Base-by-base conservation (phyloP, 1,140 invertebrate species). In the Stegodyphus dumicola region DNA sequence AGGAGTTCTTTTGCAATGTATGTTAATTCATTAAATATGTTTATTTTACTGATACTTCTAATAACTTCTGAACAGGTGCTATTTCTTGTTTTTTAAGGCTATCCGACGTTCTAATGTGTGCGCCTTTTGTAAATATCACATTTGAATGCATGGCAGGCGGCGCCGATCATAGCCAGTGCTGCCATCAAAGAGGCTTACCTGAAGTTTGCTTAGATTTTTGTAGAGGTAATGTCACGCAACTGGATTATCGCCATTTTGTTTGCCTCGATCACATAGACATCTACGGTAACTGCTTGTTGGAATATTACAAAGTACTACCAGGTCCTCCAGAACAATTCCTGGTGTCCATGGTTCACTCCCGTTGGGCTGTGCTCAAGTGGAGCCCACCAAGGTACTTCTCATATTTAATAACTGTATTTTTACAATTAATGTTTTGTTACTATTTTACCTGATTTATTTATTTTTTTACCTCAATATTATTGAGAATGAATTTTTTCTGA, bases 251-350 rank as follows among this genome's bases (percentile, higher is more conserved):
- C 17, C 87, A 76, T 88, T 89, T 70, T 88, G 95, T 94, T 89
- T 96, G 95, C 89, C 91, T 96, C 54, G 93, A 94, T 70, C 95
- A 94, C 90, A 96, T 96, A 94, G 92, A 92, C 3, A 93, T 94
- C 56, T 95, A 95, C 90, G 93, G 93, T 51, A 95, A 94, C 90
- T 96, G 95, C 89, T 90, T 96, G 7, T 92, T 96, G 86, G 94
- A 95, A 91, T 94, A 95, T 7, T 96, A 96, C 89, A 95, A 95
- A 3, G 95, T 96, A 0, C 91, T 96, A 3, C 94, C 95, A 0
- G 93, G 94, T 56, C 91, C 93, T 15, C 95, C 95, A 0, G 92
- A 91, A 0, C 90, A 92, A 73, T 90, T 96, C 4, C 92, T 93
- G 74, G 92, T 96, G 2, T 93, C 94, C 18, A 94, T 94, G 88